Percentiles rank a stretch among this genome's conserved stretches.
Conservation (phyloP, 2,113 vertebrate genomes). For the Oreochromis aureus region DNA sequence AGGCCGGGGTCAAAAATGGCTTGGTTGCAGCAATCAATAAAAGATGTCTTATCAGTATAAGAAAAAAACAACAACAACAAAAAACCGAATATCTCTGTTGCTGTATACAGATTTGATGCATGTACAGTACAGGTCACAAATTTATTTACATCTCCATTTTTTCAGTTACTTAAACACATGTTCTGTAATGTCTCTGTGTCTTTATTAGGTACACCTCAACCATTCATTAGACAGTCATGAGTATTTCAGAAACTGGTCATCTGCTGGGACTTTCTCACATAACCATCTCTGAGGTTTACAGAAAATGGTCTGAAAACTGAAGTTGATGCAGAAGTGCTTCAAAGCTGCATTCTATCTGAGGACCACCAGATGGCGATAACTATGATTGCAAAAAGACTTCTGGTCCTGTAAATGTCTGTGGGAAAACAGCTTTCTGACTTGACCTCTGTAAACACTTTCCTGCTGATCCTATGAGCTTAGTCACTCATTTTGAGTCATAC, state of each 20-base stretch:
- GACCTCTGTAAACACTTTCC: background rate
- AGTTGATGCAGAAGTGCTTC: background rate
- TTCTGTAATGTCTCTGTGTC: background rate
- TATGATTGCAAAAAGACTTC: background rate
- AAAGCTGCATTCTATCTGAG: background rate
- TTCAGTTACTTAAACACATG: background rate
- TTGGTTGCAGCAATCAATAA: background rate
- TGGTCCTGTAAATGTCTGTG: background rate
- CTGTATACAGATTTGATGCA: background rate
- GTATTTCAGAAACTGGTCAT: background rate
- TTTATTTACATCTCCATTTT: background rate
- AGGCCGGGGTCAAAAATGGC: background rate
- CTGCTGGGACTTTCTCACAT: background rate
- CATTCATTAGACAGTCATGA: background rate
- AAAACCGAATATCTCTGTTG: background rate
- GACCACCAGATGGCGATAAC: background rate
- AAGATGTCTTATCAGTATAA: background rate
- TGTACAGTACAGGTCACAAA: background rate
- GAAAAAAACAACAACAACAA: background rate
- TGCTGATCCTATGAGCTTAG: background rate
- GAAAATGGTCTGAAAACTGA: background rate
- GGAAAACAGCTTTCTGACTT: background rate
- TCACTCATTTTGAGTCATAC: background rate
- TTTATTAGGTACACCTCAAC: background rate
- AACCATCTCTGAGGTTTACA: background rate